Percentiles rank a stretch among this genome's conserved stretches.
phyloP scores from a whole-genome alignment of 2,888 invertebrate genomes.

The Matsumyia berberina region DNA sequence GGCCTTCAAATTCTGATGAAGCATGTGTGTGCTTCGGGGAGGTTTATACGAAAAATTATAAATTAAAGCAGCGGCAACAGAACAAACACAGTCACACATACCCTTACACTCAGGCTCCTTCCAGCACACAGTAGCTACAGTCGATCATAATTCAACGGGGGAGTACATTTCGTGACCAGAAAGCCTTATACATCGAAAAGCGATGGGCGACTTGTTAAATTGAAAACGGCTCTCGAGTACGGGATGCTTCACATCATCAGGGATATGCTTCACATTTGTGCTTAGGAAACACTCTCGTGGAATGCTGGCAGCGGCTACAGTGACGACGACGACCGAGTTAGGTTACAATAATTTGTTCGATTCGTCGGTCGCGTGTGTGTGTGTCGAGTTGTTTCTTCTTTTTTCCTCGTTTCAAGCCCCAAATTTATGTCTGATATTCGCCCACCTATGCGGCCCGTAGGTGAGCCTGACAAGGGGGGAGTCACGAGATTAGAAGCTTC shows the following conservation, averaged over 20 bases:
- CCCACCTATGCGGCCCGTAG: conserved; percentile 33
- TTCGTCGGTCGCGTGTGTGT: not conserved
- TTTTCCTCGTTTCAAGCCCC: not conserved
- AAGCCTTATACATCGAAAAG: conserved; percentile 43
- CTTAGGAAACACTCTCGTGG: conserved; percentile 1
- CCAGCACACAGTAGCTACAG: not conserved
- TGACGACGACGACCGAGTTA: not conserved
- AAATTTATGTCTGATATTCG: conserved; percentile 51
- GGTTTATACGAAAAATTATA: conserved; percentile 43
- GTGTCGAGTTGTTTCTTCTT: not conserved
- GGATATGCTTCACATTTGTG: conserved; percentile 29
- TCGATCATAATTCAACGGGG: conserved; percentile 57
- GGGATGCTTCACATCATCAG: conserved; percentile 21
- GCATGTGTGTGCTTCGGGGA: conserved; percentile 39
- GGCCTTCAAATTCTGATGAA: conserved; percentile 48
- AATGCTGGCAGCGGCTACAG: conserved; percentile 5
- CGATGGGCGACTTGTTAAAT: conserved; percentile 53
- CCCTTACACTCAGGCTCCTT: not conserved
- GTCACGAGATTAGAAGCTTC: conserved; percentile 45
- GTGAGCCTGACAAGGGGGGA: not conserved
- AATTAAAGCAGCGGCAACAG: conserved; percentile 35
- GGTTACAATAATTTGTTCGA: conserved; percentile 55
- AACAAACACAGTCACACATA: conserved; percentile 24
- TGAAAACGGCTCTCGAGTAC: conserved; percentile 43
- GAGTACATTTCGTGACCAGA: conserved; percentile 61